phyloP scores from a whole-genome alignment of 1,140 invertebrate species.

The Manduca sexta region DNA sequence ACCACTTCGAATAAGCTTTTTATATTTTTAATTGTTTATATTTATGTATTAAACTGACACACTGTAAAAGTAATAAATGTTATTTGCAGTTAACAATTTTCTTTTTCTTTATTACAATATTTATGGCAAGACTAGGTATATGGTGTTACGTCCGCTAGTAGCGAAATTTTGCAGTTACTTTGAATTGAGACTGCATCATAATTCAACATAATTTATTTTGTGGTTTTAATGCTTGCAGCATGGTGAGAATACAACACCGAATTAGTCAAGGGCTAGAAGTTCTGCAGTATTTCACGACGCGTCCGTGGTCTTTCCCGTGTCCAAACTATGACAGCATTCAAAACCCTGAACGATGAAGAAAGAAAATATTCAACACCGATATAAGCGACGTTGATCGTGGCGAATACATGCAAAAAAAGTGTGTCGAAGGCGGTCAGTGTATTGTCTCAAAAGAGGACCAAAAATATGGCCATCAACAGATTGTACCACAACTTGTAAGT shows the following conservation, averaged over 20 bases:
- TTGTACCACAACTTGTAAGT: constrained; percentile 58
- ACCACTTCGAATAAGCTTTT: too few species aligned
- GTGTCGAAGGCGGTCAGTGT: constrained; percentile 48
- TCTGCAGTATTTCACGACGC: constrained; percentile 82
- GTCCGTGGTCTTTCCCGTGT: constrained; percentile 79
- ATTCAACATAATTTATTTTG: background rate
- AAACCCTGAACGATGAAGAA: constrained; percentile 72
- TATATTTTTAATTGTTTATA: too few species aligned
- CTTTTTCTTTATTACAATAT: too few species aligned
- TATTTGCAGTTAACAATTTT: too few species aligned
- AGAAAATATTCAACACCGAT: constrained; percentile 74
- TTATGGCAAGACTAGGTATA: too few species aligned
- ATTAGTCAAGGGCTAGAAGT: constrained; percentile 72
- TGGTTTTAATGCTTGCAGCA: constrained; percentile 58
- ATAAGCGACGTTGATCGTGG: constrained; percentile 51
- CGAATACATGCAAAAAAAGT: constrained; percentile 41
- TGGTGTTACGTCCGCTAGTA: too few species aligned
- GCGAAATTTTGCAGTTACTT: too few species aligned
- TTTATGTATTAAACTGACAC: too few species aligned
- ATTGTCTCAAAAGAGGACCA: constrained; percentile 54
- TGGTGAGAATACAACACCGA: constrained; percentile 72
- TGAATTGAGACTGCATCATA: too few species aligned
- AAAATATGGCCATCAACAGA: constrained; percentile 36
- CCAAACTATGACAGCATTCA: constrained; percentile 70
- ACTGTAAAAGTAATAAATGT: too few species aligned